Evolutionary conservation across 2,888 invertebrate species (phyloP).

Genomic region (Trachelus stipa): DNA sequence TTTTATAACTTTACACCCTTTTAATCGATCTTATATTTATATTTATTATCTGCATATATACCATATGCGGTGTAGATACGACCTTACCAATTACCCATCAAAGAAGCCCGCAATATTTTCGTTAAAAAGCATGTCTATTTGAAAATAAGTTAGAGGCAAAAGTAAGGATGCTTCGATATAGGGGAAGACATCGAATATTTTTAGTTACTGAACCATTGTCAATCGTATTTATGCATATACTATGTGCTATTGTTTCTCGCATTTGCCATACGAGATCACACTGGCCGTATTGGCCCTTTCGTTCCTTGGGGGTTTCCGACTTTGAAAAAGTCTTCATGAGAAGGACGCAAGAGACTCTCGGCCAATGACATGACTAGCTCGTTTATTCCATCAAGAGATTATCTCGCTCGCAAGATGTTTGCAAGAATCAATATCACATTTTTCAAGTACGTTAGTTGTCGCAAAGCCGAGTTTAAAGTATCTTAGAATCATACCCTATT

Average conservation of each 20-base stretch:
- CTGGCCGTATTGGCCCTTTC: neutral
- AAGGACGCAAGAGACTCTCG: conserved; percentile 13
- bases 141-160: conserved; percentile 6
- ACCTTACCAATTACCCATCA: neutral
- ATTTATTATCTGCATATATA: neutral
- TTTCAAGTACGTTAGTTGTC: neutral
- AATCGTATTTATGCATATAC: neutral
- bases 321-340: conserved; percentile 16
- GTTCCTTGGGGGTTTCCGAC: conserved; percentile 21
- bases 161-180: neutral
- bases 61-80: neutral
- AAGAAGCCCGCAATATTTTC: neutral
- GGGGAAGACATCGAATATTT: conserved; percentile 6
- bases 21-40: conserved; percentile 6
- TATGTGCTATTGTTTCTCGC: conserved; percentile 19
- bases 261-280: neutral
- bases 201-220: conserved; percentile 43
- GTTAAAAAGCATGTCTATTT: neutral
- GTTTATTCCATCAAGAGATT: neutral
- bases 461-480: neutral
- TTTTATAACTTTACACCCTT: conserved; percentile 22
- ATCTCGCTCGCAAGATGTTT: conserved; percentile 3
- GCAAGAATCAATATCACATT: conserved; percentile 24
- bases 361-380: neutral
- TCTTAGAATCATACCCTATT: neutral